phyloP scores from a whole-genome alignment of 2,888 invertebrate species.

The Drosophila lacicola region DNA sequence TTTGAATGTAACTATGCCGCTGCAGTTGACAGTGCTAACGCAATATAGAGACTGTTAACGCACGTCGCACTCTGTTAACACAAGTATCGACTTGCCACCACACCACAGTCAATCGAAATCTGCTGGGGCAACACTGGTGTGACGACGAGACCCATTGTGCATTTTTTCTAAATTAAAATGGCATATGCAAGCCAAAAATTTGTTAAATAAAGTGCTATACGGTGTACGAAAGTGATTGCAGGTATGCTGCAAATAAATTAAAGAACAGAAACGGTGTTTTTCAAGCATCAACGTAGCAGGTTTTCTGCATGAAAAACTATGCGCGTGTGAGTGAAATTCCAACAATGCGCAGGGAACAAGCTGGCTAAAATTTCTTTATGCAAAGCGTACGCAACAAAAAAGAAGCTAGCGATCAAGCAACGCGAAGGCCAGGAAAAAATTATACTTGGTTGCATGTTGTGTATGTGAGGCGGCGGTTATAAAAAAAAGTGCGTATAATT shows the following conservation, averaged over 20 bases:
- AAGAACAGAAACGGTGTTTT: slow-evolving; percentile 7
- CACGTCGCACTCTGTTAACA: background rate
- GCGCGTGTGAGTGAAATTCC: slow-evolving; percentile 70
- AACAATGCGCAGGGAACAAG: slow-evolving; percentile 71
- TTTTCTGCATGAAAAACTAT: slow-evolving; percentile 49
- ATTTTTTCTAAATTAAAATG: slow-evolving; percentile 63
- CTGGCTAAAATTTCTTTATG: slow-evolving; percentile 70
- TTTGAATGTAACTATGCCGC: slow-evolving; percentile 20
- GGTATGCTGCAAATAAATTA: slow-evolving; percentile 21
- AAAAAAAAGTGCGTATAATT: slow-evolving; percentile 66
- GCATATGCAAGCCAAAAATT: slow-evolving; percentile 35
- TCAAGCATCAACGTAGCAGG: slow-evolving; percentile 17
- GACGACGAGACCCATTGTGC: slow-evolving; percentile 53
- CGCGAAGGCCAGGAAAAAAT: slow-evolving; percentile 39
- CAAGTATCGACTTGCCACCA: slow-evolving; percentile 16
- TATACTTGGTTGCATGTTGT: slow-evolving; percentile 26
- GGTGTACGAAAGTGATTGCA: slow-evolving; percentile 12
- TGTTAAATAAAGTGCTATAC: slow-evolving; percentile 47
- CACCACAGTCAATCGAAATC: slow-evolving; percentile 27
- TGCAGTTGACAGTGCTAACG: slow-evolving; percentile 1
- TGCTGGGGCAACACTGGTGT: slow-evolving; percentile 46
- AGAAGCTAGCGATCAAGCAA: slow-evolving; percentile 29
- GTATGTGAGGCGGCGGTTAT: slow-evolving; percentile 29
- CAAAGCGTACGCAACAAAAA: slow-evolving; percentile 59
- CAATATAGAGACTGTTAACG: slow-evolving; percentile 14